Percentiles rank a stretch among this genome's conserved stretches.
phyloP scores from a whole-genome alignment of 2,113 vertebrate species.

The Pogona vitticeps region DNA sequence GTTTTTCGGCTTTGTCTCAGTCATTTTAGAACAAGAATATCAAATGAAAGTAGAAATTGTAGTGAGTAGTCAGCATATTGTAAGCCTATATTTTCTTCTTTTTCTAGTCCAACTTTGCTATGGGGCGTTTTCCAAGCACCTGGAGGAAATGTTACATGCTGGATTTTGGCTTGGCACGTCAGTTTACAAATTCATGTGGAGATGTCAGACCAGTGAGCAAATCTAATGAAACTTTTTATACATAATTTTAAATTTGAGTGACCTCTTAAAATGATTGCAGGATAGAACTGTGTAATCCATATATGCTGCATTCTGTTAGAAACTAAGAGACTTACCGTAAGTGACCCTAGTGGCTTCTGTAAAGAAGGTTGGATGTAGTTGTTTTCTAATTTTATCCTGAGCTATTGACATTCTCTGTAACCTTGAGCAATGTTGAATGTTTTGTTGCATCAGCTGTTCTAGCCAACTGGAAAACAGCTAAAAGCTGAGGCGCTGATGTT shows the following conservation, averaged over 20 bases:
- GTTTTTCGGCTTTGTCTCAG: neutral
- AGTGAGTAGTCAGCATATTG: neutral
- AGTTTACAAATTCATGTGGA: conserved; percentile 97
- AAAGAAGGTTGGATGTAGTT: neutral
- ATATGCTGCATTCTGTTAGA: neutral
- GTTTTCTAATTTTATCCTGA: conserved; percentile 27
- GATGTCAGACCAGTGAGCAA: conserved; percentile 96
- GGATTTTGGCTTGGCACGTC: conserved; percentile 97
- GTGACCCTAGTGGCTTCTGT: conserved; percentile 21
- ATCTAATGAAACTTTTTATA: conserved; percentile 22
- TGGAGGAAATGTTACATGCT: conserved; percentile 98
- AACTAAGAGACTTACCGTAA: neutral
- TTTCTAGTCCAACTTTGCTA: conserved; percentile 95
- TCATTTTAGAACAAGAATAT: neutral
- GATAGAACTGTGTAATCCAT: conserved; percentile 15
- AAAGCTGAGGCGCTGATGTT: conserved; percentile 26
- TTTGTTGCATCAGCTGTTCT: neutral
- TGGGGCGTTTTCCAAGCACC: conserved; percentile 97
- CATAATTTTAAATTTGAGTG: conserved; percentile 12
- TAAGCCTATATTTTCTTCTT: conserved; percentile 26
- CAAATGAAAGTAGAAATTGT: neutral
- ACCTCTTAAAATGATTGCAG: neutral
- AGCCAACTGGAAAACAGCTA: conserved; percentile 22
- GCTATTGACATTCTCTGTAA: neutral
- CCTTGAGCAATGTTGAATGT: neutral